Base-by-base conservation (phyloP, 2,113 vertebrate genomes). In the Nyctibius bracteatus region DNA sequence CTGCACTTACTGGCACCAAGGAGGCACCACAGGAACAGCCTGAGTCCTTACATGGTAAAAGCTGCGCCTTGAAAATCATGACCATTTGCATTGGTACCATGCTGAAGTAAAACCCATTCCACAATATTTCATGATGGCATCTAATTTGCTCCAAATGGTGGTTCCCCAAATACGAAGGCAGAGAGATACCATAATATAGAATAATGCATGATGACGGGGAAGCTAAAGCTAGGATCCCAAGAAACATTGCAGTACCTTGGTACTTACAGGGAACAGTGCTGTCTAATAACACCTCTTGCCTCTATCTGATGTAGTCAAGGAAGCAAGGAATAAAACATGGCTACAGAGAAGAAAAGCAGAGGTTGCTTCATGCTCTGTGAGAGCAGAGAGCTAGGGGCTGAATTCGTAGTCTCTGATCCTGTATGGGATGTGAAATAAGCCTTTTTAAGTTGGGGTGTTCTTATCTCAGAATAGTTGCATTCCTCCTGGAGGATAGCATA, bases 201-300 rank as follows among this genome's bases (percentile, higher is more conserved):
- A 72, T 35, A 58, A 58, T 5, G 1, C 11, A 16, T 49, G 16
- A 49, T 1, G 3, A 0, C 4, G 3, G 6, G 8, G 10, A 63
- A 78, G 33, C 6, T 44, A 47, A 68, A 77, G 12, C 5, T 30
- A 65, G 54, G 24, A 61, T 70, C 12, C 9, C 0, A 0, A 92
- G 15, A 80, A 88, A 80, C 4, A 14, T 33, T 1, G 1, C 18
- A 70, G 51, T 16, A 39, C 10, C 51, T 82, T 28, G 33, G 27
- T 58, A 51, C 18, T 20, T 30, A 31, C 0, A 3, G 8, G 12
- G 6, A 80, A 27, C 0, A 4, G 3, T 24, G 10, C 3, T 77
- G 9, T 39, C 12, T 62, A 28, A 39, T 15, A 62, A 5, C 39
- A 65, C 8, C 33, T 71, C 30, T 10, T 39, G 8, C 57, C 49